Evolutionary conservation across 1,140 invertebrate genomes (phyloP).

Genomic region (Drosophila azteca): DNA sequence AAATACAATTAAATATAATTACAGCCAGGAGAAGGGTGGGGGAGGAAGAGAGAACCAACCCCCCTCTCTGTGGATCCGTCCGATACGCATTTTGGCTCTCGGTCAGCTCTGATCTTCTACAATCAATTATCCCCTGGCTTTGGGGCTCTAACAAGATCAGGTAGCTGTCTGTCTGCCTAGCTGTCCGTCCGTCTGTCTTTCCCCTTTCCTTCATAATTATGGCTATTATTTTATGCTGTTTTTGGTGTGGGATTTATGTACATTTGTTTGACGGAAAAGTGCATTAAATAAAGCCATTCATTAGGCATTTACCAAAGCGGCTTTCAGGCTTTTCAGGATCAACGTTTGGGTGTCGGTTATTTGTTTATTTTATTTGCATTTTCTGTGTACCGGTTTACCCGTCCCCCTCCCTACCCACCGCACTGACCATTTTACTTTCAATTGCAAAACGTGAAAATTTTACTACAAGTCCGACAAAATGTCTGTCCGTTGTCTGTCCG

Average conservation of each 20-base stretch:
- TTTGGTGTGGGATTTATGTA: slow-evolving; percentile 26
- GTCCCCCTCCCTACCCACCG: slow-evolving; percentile 2
- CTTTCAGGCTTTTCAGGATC: slow-evolving; percentile 32
- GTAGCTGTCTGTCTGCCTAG: slow-evolving; percentile 7
- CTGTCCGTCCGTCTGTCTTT: not conserved
- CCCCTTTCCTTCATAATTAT: slow-evolving; percentile 21
- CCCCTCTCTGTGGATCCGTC: slow-evolving; percentile 2
- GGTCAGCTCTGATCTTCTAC: not conserved
- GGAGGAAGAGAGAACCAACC: no score
- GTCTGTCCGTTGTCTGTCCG: slow-evolving; percentile 8
- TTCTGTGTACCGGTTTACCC: slow-evolving; percentile 55
- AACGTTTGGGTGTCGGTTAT: slow-evolving; percentile 9
- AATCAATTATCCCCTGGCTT: not conserved
- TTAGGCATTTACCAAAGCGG: slow-evolving; percentile 26
- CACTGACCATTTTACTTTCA: slow-evolving; percentile 71
- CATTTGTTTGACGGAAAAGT: slow-evolving; percentile 8
- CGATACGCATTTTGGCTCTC: slow-evolving; percentile 26
- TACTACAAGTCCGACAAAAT: slow-evolving; percentile 11
- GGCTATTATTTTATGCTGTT: slow-evolving; percentile 5
- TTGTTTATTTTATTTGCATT: slow-evolving; percentile 6
- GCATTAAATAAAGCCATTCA: slow-evolving; percentile 17
- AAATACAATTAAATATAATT: slow-evolving; percentile 16
- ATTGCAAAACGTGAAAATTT: slow-evolving; percentile 64
- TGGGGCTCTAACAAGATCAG: slow-evolving; percentile 32
- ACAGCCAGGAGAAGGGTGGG: not conserved